Evolutionary conservation across 2,888 invertebrate genomes (phyloP).

Genomic region (Chloroclysta siterata): DNA sequence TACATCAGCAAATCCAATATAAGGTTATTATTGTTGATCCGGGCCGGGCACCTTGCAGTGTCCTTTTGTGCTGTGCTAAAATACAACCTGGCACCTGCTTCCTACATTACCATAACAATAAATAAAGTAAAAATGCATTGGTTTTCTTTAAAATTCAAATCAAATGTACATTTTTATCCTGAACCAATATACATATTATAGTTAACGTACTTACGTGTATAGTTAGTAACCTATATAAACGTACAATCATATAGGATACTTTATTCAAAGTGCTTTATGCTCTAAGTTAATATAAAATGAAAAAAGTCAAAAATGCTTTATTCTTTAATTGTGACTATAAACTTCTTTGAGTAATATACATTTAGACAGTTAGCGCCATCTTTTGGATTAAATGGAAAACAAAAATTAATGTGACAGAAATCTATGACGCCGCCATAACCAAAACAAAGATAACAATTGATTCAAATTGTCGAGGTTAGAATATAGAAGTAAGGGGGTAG

Average conservation of each 20-base stretch:
- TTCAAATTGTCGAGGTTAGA: not conserved
- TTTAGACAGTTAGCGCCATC: constrained; percentile 27
- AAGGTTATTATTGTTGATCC: constrained; percentile 19
- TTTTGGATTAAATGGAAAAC: constrained; percentile 22
- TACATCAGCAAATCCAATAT: constrained; percentile 12
- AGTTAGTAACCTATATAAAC: too few relatives aligned
- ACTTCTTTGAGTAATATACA: not conserved
- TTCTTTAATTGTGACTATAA: not conserved
- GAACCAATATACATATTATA: not conserved
- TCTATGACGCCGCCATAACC: not conserved
- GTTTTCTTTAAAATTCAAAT: constrained; percentile 21
- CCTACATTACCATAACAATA: constrained; percentile 34
- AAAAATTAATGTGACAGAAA: not conserved
- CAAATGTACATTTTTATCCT: not conserved
- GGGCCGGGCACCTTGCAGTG: constrained; percentile 35
- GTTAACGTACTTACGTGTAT: too few relatives aligned
- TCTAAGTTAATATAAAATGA: too few relatives aligned
- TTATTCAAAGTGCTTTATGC: too few relatives aligned
- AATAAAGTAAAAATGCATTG: constrained; percentile 31
- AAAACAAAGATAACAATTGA: constrained; percentile 2
- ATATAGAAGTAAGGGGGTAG: not conserved
- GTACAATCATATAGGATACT: too few relatives aligned
- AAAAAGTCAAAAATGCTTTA: not conserved
- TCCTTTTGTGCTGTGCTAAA: constrained; percentile 28
- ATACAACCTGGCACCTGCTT: constrained; percentile 34